Conservation (phyloP, 2,113 vertebrate species). For the Bufo bufo region DNA sequence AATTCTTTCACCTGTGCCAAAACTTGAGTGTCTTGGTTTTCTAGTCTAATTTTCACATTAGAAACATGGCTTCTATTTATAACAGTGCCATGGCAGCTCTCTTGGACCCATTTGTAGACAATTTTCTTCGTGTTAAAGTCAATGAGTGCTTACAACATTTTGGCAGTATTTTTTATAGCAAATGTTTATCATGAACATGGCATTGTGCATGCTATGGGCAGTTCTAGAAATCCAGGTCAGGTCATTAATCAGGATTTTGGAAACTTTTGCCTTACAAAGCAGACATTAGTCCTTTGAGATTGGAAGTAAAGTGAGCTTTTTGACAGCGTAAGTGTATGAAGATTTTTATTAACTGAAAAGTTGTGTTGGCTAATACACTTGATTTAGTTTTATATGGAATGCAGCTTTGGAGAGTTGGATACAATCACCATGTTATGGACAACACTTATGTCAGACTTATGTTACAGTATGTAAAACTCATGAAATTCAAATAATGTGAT, state of each 20-base stretch:
- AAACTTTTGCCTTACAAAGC: neutral
- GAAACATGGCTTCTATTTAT: too few species aligned
- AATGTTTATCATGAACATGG: neutral
- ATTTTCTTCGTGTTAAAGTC: too few species aligned
- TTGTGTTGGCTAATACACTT: conserved; percentile 45
- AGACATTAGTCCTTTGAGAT: conserved; percentile 15
- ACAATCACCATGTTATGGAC: conserved; percentile 5
- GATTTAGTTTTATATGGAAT: conserved; percentile 30
- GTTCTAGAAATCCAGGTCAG: neutral
- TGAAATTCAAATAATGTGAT: neutral
- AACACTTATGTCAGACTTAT: conserved; percentile 36
- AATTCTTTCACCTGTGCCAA: too few species aligned
- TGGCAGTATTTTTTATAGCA: neutral
- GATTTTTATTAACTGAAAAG: conserved; percentile 42
- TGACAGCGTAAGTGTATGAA: conserved; percentile 5
- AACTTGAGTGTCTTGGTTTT: too few species aligned
- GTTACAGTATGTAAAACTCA: neutral
- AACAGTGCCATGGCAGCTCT: too few species aligned
- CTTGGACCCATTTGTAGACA: too few species aligned
- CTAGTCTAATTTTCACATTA: too few species aligned
- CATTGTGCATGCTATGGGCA: neutral
- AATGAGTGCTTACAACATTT: neutral
- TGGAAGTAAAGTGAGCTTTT: conserved; percentile 5
- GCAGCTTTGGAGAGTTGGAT: neutral
- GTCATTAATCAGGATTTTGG: conserved; percentile 1